Conservation (phyloP, 2,113 vertebrate genomes). For the Microcebus tavaratra region DNA sequence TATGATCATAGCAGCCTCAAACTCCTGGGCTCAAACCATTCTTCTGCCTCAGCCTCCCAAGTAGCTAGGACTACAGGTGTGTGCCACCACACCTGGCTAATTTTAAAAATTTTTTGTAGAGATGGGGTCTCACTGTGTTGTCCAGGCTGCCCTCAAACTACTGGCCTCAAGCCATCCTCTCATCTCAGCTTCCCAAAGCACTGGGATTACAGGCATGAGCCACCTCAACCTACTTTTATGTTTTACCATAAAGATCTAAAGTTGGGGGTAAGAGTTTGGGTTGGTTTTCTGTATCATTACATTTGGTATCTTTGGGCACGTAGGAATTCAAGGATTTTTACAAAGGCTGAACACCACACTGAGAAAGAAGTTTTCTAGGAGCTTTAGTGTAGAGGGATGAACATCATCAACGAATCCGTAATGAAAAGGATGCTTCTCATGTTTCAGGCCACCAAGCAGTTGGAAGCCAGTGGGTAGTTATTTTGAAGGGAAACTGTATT, state of each 20-base stretch:
- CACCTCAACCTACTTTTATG: not conserved
- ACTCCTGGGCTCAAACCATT: too few relatives aligned
- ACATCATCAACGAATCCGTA: not conserved
- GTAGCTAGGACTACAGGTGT: too few relatives aligned
- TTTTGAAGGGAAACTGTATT: conserved; percentile 47
- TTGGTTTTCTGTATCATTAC: not conserved
- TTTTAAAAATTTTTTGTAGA: too few relatives aligned
- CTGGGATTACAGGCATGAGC: too few relatives aligned
- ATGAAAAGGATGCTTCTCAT: not conserved
- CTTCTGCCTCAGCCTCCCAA: too few relatives aligned
- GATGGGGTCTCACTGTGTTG: too few relatives aligned
- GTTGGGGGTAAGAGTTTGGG: not conserved
- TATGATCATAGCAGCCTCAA: too few relatives aligned
- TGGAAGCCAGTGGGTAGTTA: conserved; percentile 23
- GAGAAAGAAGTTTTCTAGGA: not conserved
- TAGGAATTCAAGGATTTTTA: not conserved
- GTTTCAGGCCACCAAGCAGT: conserved; percentile 38
- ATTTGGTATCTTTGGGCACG: not conserved
- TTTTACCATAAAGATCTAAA: not conserved
- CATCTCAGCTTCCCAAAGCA: too few relatives aligned
- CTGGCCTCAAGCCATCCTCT: too few relatives aligned
- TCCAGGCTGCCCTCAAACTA: too few relatives aligned
- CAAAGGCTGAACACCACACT: not conserved
- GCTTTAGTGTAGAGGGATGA: not conserved
- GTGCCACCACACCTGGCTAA: too few relatives aligned